phyloP scores from a whole-genome alignment of 2,113 vertebrate species.

The Holacanthus passer region DNA sequence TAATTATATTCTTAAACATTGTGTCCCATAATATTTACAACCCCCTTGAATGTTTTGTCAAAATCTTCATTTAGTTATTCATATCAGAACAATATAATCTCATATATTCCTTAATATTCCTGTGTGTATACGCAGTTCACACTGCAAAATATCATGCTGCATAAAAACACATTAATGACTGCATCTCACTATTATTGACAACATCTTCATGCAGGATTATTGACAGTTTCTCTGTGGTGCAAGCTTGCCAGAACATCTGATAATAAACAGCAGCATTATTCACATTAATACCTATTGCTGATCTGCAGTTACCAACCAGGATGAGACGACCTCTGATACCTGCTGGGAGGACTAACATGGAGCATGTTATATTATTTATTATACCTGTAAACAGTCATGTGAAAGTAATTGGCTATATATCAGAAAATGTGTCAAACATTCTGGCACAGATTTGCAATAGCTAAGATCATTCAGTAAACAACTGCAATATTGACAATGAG shows the following conservation, averaged over 20 bases:
- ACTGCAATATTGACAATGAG: slow-evolving; percentile 31
- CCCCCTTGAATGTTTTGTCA: neutral
- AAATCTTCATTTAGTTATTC: slow-evolving; percentile 32
- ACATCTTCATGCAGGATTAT: slow-evolving; percentile 51
- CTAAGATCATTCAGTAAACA: slow-evolving; percentile 62
- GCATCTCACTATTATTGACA: slow-evolving; percentile 26
- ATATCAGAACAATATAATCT: slow-evolving; percentile 33
- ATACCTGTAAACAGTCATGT: slow-evolving; percentile 59
- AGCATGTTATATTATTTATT: slow-evolving; percentile 17
- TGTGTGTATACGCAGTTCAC: neutral
- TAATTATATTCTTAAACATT: slow-evolving; percentile 43
- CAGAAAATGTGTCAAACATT: slow-evolving; percentile 56
- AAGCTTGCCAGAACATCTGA: slow-evolving; percentile 24
- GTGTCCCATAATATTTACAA: slow-evolving; percentile 65
- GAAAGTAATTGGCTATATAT: slow-evolving; percentile 71
- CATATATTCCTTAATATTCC: neutral
- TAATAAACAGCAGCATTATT: slow-evolving; percentile 20
- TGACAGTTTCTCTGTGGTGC: slow-evolving; percentile 18
- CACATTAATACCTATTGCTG: slow-evolving; percentile 21
- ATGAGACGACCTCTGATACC: neutral
- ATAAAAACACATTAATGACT: slow-evolving; percentile 25
- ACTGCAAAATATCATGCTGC: slow-evolving; percentile 18
- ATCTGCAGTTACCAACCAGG: slow-evolving; percentile 19
- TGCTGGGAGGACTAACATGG: slow-evolving; percentile 4
- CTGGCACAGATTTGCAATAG: slow-evolving; percentile 76